Conservation (phyloP, 2,888 invertebrate species). For the Stomorhina lunata region DNA sequence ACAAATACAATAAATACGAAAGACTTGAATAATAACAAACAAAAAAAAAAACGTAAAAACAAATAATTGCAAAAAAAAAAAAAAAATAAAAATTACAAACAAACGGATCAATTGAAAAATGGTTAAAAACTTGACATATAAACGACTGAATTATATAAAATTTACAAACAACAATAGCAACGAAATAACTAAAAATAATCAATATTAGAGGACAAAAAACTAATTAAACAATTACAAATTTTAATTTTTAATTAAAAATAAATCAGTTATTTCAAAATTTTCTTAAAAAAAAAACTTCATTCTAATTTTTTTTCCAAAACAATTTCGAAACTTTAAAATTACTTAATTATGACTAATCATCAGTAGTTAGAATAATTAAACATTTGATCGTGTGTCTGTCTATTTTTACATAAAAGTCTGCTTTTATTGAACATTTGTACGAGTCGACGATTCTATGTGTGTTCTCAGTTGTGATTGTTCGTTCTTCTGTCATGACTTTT, state of each 20-base stretch:
- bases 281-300: neutral
- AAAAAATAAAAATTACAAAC: slow-evolving; percentile 1
- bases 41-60: slow-evolving; percentile 3
- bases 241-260: neutral
- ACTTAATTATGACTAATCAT: no score
- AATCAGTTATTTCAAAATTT: neutral
- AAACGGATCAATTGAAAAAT: slow-evolving; percentile 50
- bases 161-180: slow-evolving; percentile 53
- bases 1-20: slow-evolving; percentile 29
- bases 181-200: slow-evolving; percentile 41
- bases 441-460: slow-evolving; percentile 24
- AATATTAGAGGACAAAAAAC: slow-evolving; percentile 9
- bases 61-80: slow-evolving; percentile 14
- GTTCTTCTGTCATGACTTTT: neutral
- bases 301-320: neutral
- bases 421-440: slow-evolving; percentile 42
- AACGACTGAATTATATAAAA: slow-evolving; percentile 24
- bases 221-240: slow-evolving; percentile 12
- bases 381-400: slow-evolving; percentile 6
- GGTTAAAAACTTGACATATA: slow-evolving; percentile 46
- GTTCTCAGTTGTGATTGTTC: slow-evolving; percentile 42
- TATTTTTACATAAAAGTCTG: slow-evolving; percentile 14
- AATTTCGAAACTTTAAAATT: neutral
- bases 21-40: slow-evolving; percentile 13
- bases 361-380: neutral